Evolutionary conservation across 1,140 invertebrate genomes (phyloP), one percentile per base, ranked within the genome.

Genomic region (Brachionus plicatilis): DNA sequence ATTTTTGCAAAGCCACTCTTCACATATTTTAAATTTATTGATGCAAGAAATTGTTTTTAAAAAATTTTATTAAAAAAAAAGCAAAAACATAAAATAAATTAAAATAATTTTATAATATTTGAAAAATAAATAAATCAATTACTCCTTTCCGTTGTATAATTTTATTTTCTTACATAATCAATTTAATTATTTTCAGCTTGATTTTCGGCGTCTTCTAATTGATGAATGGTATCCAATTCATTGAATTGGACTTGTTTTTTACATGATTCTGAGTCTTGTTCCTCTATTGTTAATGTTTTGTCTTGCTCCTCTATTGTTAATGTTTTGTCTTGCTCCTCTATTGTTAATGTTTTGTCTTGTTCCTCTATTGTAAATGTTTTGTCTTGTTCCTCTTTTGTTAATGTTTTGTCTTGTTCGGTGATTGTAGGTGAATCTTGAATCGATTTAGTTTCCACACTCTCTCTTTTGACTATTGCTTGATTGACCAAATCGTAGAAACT

Each of bases 401-500:
- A 33, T 33, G 29, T 3, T 24, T 24, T 24, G 24, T 24, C 24
- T 24, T 24, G 29, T n/a, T 50, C 43, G 8, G 3, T 5, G 12
- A 45, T 50, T 5, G 3, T n/a, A 3, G 45, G 27, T 27, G 79
- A 45, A 45, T 65, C 79, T 27, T 29, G 20, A 9, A 68, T 24
- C 33, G 79, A 65, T 20, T 68, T 82, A n/a, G 53, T 41, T 1
- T 60, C 53, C 7, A n/a, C 2, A 17, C 79, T 82, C 3, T 82
- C 79, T 33, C n/a, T n/a, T 1, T 20, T 27, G 3, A 27, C n/a
- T 11, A 82, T 56, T 12, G 79, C 53, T 20, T 80, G 47, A 47
- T 82, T 82, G 3, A 82, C 79, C 17, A 82, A 20, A 45, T 82
- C 79, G 17, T 82, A 82, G 14, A 82, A 68, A n/a, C 29, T 47